Evolutionary conservation across 2,888 invertebrate genomes (phyloP).

Genomic region (Parnassius apollo): DNA sequence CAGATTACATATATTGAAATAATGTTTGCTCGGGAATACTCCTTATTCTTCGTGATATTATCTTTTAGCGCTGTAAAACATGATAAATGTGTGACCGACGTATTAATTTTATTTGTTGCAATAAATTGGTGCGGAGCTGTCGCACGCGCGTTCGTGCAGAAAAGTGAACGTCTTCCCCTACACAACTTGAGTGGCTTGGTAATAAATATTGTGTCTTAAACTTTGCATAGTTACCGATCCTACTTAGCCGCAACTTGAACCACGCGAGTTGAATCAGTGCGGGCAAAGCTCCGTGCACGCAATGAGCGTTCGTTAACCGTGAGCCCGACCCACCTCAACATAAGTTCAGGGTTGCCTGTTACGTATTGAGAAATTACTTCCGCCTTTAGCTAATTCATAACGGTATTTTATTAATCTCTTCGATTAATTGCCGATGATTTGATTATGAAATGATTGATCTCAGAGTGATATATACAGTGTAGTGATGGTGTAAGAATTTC

Average conservation of each 20-base stretch:
- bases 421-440: background rate
- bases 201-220: background rate
- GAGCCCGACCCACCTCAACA: slow-evolving; percentile 53
- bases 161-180: too few relatives aligned
- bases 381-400: slow-evolving; percentile 48
- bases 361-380: slow-evolving; percentile 57
- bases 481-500: too few relatives aligned
- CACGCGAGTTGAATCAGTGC: slow-evolving; percentile 1
- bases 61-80: too few relatives aligned
- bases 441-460: too few relatives aligned
- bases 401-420: background rate
- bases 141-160: too few relatives aligned
- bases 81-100: too few relatives aligned
- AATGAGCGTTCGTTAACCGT: slow-evolving; percentile 54
- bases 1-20: too few relatives aligned
- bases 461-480: too few relatives aligned
- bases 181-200: background rate
- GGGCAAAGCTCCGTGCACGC: slow-evolving; percentile 35
- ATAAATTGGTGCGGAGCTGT: too few relatives aligned
- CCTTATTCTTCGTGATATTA: too few relatives aligned
- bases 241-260: background rate
- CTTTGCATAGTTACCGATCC: background rate
- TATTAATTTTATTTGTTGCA: too few relatives aligned
- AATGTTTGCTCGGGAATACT: too few relatives aligned
- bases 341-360: slow-evolving; percentile 51